Evolutionary conservation across 2,888 invertebrate genomes (phyloP), one percentile per base, ranked within the genome.

Genomic region (Trachelus iudaicus): DNA sequence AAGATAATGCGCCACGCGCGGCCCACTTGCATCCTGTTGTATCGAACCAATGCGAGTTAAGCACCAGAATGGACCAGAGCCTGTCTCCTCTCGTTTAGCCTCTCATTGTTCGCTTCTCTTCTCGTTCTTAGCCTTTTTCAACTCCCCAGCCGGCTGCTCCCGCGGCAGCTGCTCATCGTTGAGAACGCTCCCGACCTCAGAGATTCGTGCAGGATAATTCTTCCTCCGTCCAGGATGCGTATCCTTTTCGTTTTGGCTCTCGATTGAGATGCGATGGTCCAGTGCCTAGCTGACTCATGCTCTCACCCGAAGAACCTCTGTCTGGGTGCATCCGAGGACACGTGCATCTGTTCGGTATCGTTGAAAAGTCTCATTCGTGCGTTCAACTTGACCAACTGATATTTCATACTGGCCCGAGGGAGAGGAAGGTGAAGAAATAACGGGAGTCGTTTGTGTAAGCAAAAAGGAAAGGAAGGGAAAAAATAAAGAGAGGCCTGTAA

Each of bases 1-100:
- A 56, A 81, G 79, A 81, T 78, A 78, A 76, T 71, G 73, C 68
- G 78, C 69, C 81, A 79, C 78, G 79, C 82, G 81, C 77, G 13
- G 34, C 74, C 74, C 74, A 74, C 74, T 74, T 35, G 69, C 74
- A 73, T 69, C 76, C 78, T 30, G 37, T 34, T 37, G 40, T 68
- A 77, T 73, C 77, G 69, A 74, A 33, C 30, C 40, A 56, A 76
- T 73, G 71, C 33, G 71, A 71, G 71, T 33, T 31, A 71, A 34
- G 33, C 31, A 23, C 34, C 71, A 9, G 33, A 12, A 31, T 71
- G 71, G 71, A 0, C 56, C 56, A 23, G 23, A 56, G 56, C 6
- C 23, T 23, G 56, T 56, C 56, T 56, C 56, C 56, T 23, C 23
- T 56, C 23, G 56, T 56, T 56, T 56, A 56, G 56, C 15, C 23